phyloP scores from a whole-genome alignment of 92 coral and sea anemone species.

The Zoanthus sansibaricus region DNA sequence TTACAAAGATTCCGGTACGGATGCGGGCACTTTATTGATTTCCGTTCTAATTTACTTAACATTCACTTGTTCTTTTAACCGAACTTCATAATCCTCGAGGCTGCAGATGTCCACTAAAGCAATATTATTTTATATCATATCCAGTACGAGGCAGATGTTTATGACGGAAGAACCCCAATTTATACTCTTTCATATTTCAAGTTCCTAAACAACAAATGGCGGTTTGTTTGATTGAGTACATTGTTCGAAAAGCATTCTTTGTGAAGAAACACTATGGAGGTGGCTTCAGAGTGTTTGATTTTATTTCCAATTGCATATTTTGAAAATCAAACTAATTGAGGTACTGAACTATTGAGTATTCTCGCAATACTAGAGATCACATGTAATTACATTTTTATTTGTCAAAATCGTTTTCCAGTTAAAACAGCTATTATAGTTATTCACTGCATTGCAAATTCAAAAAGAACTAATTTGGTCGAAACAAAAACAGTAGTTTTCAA shows the following conservation, averaged over 20 bases:
- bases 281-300: constrained; percentile 15
- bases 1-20: constrained; percentile 55
- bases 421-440: neutral
- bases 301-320: constrained; percentile 33
- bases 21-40: constrained; percentile 46
- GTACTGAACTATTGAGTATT: neutral
- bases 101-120: constrained; percentile 37
- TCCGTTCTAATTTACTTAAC: constrained; percentile 37
- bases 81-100: constrained; percentile 39
- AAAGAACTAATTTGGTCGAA: neutral
- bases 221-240: constrained; percentile 40
- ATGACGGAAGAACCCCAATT: constrained; percentile 36
- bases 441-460: constrained; percentile 18
- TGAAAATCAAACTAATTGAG: constrained; percentile 19
- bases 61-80: constrained; percentile 37
- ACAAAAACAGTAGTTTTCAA: neutral
- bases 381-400: neutral
- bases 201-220: constrained; percentile 51
- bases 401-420: neutral
- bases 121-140: constrained; percentile 43
- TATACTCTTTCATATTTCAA: constrained; percentile 48
- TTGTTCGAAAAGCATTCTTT: constrained; percentile 41
- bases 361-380: neutral
- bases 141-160: constrained; percentile 36
- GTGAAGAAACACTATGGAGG: constrained; percentile 13